These are phyloP conservation scores for Paralichthys olivaceus DNA, from an alignment of 2,113 vertebrate species.

Conservation along the genomic window DNA sequence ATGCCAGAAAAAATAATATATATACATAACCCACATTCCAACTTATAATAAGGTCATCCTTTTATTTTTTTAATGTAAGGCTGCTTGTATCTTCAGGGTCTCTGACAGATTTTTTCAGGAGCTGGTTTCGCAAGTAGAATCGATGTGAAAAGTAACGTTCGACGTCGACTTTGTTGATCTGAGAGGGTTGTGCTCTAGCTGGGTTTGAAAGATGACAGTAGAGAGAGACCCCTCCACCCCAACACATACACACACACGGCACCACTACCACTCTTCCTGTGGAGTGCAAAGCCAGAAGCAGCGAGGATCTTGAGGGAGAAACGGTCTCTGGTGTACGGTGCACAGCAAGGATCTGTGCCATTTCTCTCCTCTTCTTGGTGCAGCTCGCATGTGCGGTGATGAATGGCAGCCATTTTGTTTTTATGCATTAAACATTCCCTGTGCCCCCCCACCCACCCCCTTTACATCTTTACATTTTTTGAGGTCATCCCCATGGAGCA, in stretches of 20 bases:
- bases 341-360: constrained; percentile 10
- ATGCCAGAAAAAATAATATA: constrained; percentile 32
- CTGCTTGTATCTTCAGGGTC: constrained; percentile 53
- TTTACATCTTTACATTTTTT: constrained; percentile 10
- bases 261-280: constrained; percentile 10
- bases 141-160: constrained; percentile 59
- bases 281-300: constrained; percentile 40
- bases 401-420: constrained; percentile 66
- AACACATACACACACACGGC: constrained; percentile 8
- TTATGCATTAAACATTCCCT: constrained; percentile 49
- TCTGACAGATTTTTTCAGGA: constrained; percentile 59
- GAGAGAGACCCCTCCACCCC: constrained; percentile 29
- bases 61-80: constrained; percentile 64
- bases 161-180: constrained; percentile 65
- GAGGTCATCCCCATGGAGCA: not conserved
- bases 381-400: constrained; percentile 34
- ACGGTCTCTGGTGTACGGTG: constrained; percentile 36
- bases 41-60: constrained; percentile 68
- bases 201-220: constrained; percentile 50
- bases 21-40: constrained; percentile 43
- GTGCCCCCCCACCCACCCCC: too few species aligned
- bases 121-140: constrained; percentile 16
- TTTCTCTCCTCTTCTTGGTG: constrained; percentile 18
- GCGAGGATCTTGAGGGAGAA: constrained; percentile 51
- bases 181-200: constrained; percentile 33